These are phyloP conservation scores for Vulpes vulpes DNA, from an alignment of 2,113 vertebrate genomes.

Conservation along the genomic window DNA sequence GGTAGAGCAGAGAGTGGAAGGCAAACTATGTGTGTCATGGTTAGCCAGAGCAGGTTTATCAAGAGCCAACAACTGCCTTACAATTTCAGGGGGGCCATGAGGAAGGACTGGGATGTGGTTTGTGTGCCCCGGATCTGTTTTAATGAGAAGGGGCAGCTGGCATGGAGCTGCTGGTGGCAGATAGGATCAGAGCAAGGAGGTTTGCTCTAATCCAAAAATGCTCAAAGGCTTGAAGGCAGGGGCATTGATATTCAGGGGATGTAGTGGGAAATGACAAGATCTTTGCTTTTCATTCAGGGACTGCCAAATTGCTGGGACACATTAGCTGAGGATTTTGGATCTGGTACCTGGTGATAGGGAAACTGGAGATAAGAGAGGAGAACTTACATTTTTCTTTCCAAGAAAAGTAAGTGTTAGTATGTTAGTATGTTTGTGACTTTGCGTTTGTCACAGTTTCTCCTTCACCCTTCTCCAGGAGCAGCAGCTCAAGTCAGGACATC, in stretches of 20 bases:
- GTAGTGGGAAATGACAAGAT: background rate
- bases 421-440: background rate
- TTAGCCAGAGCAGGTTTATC: background rate
- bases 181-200: background rate
- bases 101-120: rapidly evolving
- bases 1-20: background rate
- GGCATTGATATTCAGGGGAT: background rate
- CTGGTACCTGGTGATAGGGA: background rate
- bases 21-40: background rate
- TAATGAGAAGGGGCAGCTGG: background rate
- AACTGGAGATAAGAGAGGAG: background rate
- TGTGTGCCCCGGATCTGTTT: background rate
- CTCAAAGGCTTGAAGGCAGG: background rate
- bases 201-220: background rate
- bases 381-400: background rate
- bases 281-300: background rate
- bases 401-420: background rate
- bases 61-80: background rate
- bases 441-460: background rate
- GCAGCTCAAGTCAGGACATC: background rate
- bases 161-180: background rate
- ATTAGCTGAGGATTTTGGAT: background rate
- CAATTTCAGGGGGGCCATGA: rapidly evolving
- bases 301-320: background rate
- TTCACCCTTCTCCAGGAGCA: background rate